Evolutionary conservation across 2,888 invertebrate genomes (phyloP).

Genomic region (Chironomus tentans): DNA sequence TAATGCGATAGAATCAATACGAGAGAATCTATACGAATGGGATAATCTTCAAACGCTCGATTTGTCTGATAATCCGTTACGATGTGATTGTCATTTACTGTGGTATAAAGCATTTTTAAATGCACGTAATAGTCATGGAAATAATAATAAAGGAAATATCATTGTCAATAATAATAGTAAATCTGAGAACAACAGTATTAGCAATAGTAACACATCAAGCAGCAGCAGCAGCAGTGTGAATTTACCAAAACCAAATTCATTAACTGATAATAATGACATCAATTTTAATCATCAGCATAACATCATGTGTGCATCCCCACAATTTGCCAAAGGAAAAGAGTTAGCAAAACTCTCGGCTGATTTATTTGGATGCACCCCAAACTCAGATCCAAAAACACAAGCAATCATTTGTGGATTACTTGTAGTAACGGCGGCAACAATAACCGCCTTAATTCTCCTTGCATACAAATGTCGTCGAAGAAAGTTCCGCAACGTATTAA

Average conservation of each 20-base stretch:
- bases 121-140: constrained; percentile 33
- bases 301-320: constrained; percentile 64
- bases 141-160: neutral
- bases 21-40: constrained; percentile 73
- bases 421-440: constrained; percentile 60
- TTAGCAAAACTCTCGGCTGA: constrained; percentile 61
- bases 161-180: neutral
- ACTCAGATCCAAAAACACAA: constrained; percentile 68
- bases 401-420: constrained; percentile 69
- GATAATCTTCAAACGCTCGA: constrained; percentile 66
- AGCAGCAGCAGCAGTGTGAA: constrained; percentile 5
- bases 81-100: constrained; percentile 69
- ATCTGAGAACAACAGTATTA: neutral
- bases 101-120: constrained; percentile 66
- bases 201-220: neutral
- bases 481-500: constrained; percentile 65
- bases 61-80: constrained; percentile 71
- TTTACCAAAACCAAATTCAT: neutral
- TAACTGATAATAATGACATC: neutral
- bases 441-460: constrained; percentile 62
- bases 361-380: constrained; percentile 65
- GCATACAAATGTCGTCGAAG: constrained; percentile 71
- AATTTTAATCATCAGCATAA: constrained; percentile 31
- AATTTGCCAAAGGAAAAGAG: constrained; percentile 59
- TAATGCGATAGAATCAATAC: constrained; percentile 63